Evolutionary conservation across 1,140 invertebrate species (phyloP).

Genomic region (Galendromus occidentalis): DNA sequence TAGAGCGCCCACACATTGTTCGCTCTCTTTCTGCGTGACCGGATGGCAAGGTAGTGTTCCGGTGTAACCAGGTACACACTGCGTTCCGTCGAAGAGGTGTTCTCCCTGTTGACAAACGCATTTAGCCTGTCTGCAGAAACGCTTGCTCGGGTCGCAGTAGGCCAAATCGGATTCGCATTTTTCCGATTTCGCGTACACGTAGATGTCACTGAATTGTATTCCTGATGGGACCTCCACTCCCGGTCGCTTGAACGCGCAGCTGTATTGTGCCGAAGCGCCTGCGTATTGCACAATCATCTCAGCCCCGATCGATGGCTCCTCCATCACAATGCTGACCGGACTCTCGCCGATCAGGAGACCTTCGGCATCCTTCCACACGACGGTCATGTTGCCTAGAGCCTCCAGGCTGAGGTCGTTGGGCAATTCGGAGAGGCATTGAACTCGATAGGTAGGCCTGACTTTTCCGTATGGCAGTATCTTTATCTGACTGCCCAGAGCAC

Average conservation of each 20-base stretch:
- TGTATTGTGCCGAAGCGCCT: neutral
- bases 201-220: slow-evolving; percentile 5
- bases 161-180: slow-evolving; percentile 5
- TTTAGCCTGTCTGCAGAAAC: neutral
- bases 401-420: neutral
- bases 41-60: neutral
- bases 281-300: slow-evolving; percentile 8
- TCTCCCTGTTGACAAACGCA: slow-evolving; percentile 6
- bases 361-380: neutral
- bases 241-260: slow-evolving; percentile 4
- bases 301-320: neutral
- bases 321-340: neutral
- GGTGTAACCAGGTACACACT: neutral
- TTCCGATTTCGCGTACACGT: slow-evolving; percentile 6
- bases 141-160: neutral
- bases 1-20: neutral
- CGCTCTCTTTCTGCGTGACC: neutral
- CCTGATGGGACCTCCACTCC: neutral
- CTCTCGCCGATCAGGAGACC: neutral
- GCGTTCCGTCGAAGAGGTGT: neutral
- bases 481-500: neutral
- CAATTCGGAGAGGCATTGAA: neutral
- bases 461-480: slow-evolving; percentile 8
- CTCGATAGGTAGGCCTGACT: neutral
- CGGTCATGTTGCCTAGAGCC: neutral